Evolutionary conservation across 2,888 invertebrate genomes (phyloP).

Genomic region (Mimachlamys varia): DNA sequence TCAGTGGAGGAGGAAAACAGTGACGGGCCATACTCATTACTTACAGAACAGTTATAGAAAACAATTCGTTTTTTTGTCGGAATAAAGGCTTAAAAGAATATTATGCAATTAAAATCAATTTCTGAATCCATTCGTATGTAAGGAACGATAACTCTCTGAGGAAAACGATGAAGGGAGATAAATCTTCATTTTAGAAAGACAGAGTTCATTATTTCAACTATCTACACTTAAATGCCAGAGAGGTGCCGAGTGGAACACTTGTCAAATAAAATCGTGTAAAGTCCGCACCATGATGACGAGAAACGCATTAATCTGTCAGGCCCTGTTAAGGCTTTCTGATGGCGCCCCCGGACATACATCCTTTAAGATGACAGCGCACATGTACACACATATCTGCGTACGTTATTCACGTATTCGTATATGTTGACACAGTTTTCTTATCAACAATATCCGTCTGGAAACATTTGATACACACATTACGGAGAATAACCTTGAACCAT

Average conservation of each 20-base stretch:
- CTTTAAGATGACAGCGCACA: neutral
- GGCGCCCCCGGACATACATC: neutral
- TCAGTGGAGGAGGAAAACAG: too few relatives aligned
- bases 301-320: neutral
- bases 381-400: neutral
- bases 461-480: neutral
- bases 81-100: too few relatives aligned
- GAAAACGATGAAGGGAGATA: too few relatives aligned
- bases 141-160: too few relatives aligned
- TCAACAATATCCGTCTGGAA: neutral
- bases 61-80: too few relatives aligned
- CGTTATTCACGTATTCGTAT: too few relatives aligned
- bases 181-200: too few relatives aligned
- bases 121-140: too few relatives aligned
- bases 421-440: neutral
- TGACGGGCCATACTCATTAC: too few relatives aligned
- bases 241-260: slow-evolving; percentile 28
- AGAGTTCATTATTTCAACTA: slow-evolving; percentile 17
- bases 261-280: slow-evolving; percentile 6
- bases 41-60: too few relatives aligned
- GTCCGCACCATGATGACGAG: neutral
- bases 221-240: neutral
- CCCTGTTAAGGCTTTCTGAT: neutral
- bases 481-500: neutral
- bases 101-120: too few relatives aligned